These are phyloP conservation scores for Tortricodes alternella DNA, from an alignment of 2,888 invertebrate genomes.

Conservation along the genomic window DNA sequence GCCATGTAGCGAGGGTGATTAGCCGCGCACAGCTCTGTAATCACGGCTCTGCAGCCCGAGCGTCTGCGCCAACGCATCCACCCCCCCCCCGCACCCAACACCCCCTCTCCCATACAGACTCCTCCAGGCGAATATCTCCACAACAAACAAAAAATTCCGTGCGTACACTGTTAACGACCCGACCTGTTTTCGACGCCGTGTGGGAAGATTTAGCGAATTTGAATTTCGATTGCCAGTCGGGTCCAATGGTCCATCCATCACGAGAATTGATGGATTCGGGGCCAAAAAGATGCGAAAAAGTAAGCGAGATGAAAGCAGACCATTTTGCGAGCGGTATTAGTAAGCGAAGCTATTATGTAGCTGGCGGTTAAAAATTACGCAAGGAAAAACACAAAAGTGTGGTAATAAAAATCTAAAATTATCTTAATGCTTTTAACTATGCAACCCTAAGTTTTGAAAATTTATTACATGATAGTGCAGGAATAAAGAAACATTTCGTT, in stretches of 20 bases:
- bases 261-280: constrained; percentile 80
- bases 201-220: constrained; percentile 83
- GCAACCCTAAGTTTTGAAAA: no score
- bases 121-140: constrained; percentile 66
- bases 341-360: constrained; percentile 68
- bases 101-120: constrained; percentile 60
- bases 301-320: constrained; percentile 70
- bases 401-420: constrained; percentile 10
- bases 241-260: constrained; percentile 77
- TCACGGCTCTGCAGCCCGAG: constrained; percentile 75
- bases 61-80: constrained; percentile 71
- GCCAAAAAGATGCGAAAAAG: constrained; percentile 74
- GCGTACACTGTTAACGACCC: constrained; percentile 76
- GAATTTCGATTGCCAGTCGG: constrained; percentile 75
- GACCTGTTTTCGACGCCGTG: constrained; percentile 75
- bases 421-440: no score
- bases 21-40: constrained; percentile 75
- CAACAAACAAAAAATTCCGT: constrained; percentile 58
- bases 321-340: constrained; percentile 69
- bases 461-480: no score
- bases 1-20: constrained; percentile 72
- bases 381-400: constrained; percentile 10
- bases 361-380: constrained; percentile 35
- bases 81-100: constrained; percentile 35
- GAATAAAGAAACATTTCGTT: background rate